A percentile compares a stretch with the other conserved stretches of the same genome.
These are phyloP conservation scores for Manacus vitellinus DNA, from an alignment of 2,113 vertebrate genomes.

Conservation along the genomic window DNA sequence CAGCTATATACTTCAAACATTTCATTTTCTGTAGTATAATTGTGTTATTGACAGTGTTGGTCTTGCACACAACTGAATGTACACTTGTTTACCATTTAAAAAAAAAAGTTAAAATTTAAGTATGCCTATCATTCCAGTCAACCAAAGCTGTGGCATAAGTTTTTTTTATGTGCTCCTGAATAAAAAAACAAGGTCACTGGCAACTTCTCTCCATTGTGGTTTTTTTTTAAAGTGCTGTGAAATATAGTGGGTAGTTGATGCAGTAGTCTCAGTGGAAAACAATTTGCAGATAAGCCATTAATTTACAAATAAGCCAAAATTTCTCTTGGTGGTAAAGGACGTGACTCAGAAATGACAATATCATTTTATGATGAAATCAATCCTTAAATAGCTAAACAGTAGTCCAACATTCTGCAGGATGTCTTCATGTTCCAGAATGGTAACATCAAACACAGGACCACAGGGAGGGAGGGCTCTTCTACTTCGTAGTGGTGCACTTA, in stretches of 20 bases:
- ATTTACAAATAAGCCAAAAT: neutral
- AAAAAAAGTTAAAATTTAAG: neutral
- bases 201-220: neutral
- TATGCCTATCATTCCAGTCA: conserved; percentile 62
- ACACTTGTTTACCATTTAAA: conserved; percentile 43
- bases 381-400: neutral
- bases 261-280: neutral
- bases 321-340: neutral
- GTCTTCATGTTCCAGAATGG: neutral
- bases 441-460: neutral
- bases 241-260: neutral
- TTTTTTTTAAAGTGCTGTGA: neutral
- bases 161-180: conserved; percentile 54
- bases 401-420: neutral
- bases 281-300: neutral
- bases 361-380: neutral
- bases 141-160: conserved; percentile 63
- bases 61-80: conserved; percentile 71
- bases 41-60: conserved; percentile 38
- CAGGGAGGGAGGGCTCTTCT: neutral
- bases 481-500: neutral
- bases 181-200: conserved; percentile 57
- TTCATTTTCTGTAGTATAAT: conserved; percentile 62
- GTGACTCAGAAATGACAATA: neutral
- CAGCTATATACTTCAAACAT: conserved; percentile 40